Base-by-base conservation (phyloP, 2,113 vertebrate species). In the Tichodroma muraria region DNA sequence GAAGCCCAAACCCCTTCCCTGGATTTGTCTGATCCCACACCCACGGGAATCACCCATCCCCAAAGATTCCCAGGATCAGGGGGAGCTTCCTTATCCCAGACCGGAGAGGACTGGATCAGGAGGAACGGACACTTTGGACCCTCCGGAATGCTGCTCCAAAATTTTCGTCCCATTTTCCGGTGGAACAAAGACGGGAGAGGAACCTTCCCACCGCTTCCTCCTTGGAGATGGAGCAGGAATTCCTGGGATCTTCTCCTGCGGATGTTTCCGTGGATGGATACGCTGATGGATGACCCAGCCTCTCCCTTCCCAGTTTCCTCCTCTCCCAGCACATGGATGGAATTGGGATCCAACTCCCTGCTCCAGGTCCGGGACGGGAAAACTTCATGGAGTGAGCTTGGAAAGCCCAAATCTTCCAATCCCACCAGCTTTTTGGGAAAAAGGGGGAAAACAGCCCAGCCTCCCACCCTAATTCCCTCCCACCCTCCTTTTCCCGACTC, bases 381-480 rank as follows among this genome's bases (percentile, higher is more conserved):
- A 71, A 7, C 18, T 12, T 31, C 57, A 31, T 0, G n/a, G 49
- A 12, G 23, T 5, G 42, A 18, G 20, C 27, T 25, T 1, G 31
- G 38, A 38, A 5, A 1, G 3, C 33, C 49, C 64, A n/a, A 25
- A 68, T 2, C 28, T 52, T 6, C 69, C 52, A 5, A 21, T 22
- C 40, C 69, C 50, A 33, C 6, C 65, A 6, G 19, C 0, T 33
- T 45, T 37, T 45, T n/a, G 14, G 37, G 61, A 3, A 19, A 8
- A 45, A 44, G 18, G 0, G 5, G 8, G 3, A 19, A 71, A 75
- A 3, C 24, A 40, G 0, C 35, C 8, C 21, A 1, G 1, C 11
- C 18, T 79, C 63, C 61, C 50, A 31, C 19, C n/a, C 5, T 1
- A 6, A 61, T 86, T 30, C 50, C 31, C 23, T 45, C n/a, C 5